phyloP scores from a whole-genome alignment of 1,140 invertebrate genomes.

The Drosophila sechellia region DNA sequence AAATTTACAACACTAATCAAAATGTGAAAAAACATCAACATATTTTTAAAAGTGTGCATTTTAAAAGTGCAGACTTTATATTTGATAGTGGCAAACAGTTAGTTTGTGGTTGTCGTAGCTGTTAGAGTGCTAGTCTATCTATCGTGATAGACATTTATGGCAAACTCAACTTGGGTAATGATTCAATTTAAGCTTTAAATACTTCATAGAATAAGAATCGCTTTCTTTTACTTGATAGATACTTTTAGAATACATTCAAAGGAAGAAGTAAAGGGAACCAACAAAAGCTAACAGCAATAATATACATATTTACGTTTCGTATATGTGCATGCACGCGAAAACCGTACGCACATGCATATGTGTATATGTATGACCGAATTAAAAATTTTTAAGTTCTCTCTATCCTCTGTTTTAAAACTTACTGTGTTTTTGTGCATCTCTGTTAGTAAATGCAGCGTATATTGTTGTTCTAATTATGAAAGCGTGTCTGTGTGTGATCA shows the following conservation, averaged over 20 bases:
- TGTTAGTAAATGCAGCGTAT: conserved; percentile 18
- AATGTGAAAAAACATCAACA: too few species aligned
- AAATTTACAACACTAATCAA: too few species aligned
- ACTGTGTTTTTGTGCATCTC: background rate
- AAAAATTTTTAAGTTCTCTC: conserved; percentile 57
- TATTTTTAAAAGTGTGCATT: too few species aligned
- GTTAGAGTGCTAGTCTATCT: too few species aligned
- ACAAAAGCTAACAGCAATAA: background rate
- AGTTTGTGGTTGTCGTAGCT: too few species aligned
- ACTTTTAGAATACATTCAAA: background rate
- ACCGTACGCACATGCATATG: conserved; percentile 23
- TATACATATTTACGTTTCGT: background rate
- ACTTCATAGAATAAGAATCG: too few species aligned
- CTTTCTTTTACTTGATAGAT: too few species aligned
- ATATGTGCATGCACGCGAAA: conserved; percentile 42
- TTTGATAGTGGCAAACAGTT: too few species aligned
- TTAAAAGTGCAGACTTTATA: too few species aligned
- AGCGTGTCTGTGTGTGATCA: conserved; percentile 42
- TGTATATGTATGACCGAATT: conserved; percentile 68
- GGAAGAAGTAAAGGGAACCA: background rate
- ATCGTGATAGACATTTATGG: too few species aligned
- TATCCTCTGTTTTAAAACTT: conserved; percentile 1
- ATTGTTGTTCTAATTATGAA: conserved; percentile 73
- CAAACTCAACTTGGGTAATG: too few species aligned
- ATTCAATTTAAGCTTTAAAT: too few species aligned